phyloP scores from a whole-genome alignment of 1,140 invertebrate genomes.

The Trichonephila inaurata region DNA sequence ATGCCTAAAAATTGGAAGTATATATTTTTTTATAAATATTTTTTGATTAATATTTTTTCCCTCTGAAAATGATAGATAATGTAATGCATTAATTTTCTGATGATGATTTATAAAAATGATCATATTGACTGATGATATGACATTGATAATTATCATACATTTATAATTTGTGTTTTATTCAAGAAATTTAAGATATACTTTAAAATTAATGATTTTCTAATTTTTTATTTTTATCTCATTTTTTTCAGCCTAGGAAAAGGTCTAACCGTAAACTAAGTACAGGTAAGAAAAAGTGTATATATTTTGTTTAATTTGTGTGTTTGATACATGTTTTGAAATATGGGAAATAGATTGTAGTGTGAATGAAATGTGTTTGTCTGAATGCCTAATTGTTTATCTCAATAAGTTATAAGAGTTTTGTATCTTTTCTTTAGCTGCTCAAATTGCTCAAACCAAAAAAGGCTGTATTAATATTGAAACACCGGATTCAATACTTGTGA shows the following conservation, averaged over 20 bases:
- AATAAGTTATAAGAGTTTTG: constrained; percentile 81
- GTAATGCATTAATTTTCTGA: too few relatives aligned
- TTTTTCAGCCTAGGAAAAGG: constrained; percentile 67
- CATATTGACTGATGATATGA: too few relatives aligned
- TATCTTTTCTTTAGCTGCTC: constrained; percentile 93
- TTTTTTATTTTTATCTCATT: background rate
- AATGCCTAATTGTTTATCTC: too few relatives aligned
- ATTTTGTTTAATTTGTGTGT: too few relatives aligned
- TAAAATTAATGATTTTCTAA: background rate
- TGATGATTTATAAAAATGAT: too few relatives aligned
- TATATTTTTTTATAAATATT: too few relatives aligned
- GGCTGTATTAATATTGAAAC: constrained; percentile 97
- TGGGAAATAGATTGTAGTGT: background rate
- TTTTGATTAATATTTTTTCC: too few relatives aligned
- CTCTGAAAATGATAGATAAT: too few relatives aligned
- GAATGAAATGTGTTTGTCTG: constrained; percentile 81
- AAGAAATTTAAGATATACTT: too few relatives aligned
- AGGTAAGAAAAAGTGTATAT: constrained; percentile 42
- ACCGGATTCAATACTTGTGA: constrained; percentile 96
- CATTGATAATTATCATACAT: too few relatives aligned
- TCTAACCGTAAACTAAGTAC: constrained; percentile 73
- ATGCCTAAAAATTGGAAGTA: too few relatives aligned
- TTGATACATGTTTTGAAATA: background rate
- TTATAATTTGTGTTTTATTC: too few relatives aligned
- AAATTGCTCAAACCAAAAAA: constrained; percentile 94